These are phyloP conservation scores for Shargacucullia verbasci DNA, from an alignment of 2,888 invertebrate species.

Conservation along the genomic window DNA sequence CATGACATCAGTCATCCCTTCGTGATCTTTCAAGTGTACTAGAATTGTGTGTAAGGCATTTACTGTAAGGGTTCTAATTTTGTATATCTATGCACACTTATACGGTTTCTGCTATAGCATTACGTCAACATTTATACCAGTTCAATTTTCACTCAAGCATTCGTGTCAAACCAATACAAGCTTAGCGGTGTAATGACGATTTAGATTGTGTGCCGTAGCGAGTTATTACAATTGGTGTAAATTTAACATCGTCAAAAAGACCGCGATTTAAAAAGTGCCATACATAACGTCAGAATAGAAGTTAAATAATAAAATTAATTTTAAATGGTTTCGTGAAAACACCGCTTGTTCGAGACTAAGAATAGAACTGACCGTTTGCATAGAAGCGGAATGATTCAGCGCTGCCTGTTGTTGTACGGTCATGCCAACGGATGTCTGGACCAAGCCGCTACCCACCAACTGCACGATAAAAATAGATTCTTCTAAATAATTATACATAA, in stretches of 20 bases:
- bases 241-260: too few relatives aligned
- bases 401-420: conserved; percentile 70
- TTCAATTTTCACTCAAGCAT: conserved; percentile 2
- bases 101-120: not conserved
- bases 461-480: conserved; percentile 31
- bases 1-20: too few relatives aligned
- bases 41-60: too few relatives aligned
- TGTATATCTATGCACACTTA: not conserved
- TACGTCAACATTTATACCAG: not conserved
- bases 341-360: not conserved
- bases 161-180: conserved; percentile 10
- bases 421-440: conserved; percentile 82
- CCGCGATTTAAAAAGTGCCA: too few relatives aligned
- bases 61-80: too few relatives aligned
- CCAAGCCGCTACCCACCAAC: conserved; percentile 77
- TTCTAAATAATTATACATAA: too few relatives aligned
- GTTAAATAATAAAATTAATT: too few relatives aligned
- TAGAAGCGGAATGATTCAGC: conserved; percentile 68
- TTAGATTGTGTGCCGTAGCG: not conserved
- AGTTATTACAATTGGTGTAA: too few relatives aligned
- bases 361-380: conserved; percentile 74
- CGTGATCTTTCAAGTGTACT: too few relatives aligned
- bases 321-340: conserved; percentile 7
- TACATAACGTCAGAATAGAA: too few relatives aligned
- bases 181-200: conserved; percentile 8